A percentile compares a stretch with the other conserved stretches of the same genome.
Conservation (phyloP, 2,797 vertebrate genomes). For the Clamator glandarius region DNA sequence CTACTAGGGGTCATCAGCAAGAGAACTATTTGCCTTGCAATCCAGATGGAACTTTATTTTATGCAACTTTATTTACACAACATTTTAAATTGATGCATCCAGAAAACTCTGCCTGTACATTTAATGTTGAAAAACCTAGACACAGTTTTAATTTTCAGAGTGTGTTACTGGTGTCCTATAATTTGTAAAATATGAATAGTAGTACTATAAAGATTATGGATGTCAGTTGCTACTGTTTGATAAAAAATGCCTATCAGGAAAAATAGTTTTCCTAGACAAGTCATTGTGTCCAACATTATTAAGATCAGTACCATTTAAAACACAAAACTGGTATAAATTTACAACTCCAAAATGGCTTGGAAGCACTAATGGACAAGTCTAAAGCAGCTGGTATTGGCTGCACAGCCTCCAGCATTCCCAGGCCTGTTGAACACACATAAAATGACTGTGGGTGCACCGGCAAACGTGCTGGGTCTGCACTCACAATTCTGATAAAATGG, state of each 20-base stretch:
- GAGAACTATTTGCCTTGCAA: background rate
- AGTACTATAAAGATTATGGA: accelerated
- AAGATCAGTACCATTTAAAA: background rate
- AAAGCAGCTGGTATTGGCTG: accelerated
- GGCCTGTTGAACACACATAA: accelerated
- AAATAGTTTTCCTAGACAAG: accelerated
- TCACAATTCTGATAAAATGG: no score
- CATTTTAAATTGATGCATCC: background rate
- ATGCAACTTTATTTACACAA: background rate
- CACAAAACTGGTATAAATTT: background rate
- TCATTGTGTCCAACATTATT: no score
- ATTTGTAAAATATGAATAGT: background rate
- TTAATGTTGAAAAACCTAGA: background rate
- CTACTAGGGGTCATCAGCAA: background rate
- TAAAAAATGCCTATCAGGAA: background rate
- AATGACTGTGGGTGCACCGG: no score
- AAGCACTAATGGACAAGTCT: accelerated
- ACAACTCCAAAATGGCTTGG: background rate
- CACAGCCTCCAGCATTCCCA: accelerated
- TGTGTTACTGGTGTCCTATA: background rate
- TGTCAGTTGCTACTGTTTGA: background rate
- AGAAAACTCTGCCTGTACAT: background rate
- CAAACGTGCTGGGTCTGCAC: accelerated
- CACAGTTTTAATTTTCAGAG: background rate
- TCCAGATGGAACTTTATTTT: background rate